Base-by-base conservation (phyloP, 2,797 vertebrate genomes). In the Propithecus deckenii region DNA sequence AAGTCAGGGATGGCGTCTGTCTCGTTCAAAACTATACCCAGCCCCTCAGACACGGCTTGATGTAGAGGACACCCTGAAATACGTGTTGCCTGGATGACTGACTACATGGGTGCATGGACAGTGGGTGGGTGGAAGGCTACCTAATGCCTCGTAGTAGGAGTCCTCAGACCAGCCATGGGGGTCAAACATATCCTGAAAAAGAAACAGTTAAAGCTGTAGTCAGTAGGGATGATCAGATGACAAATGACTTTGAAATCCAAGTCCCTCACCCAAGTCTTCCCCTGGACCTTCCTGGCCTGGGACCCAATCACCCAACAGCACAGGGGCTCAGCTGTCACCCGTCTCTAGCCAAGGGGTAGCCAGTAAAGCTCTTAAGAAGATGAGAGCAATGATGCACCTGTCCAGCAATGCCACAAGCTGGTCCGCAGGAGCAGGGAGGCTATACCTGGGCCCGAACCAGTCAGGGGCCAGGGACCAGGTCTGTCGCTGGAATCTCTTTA, bases 111-210 rank as follows among this genome's bases (percentile, higher is more conserved):
- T 98, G 9, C 50, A 35, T 15, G 52, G 52, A 22, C 1, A 18
- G 52, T 0, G 2, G 84, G 67, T 0, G 52, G n/a, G 13, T 0
- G 3, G 41, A 71, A 7, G 2, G 30, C 50, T 95, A 99, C 99
- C 99, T 85, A 99, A 98, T 11, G 99, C 98, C 97, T 99, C 99
- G 10, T 99, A 99, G 97, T 99, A 99, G 0, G 99, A 99, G 97
- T 99, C 99, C 84, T 99, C 99, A 90, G 99, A 99, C 99, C 99
- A 99, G 96, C 99, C 99, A 59, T 99, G 99, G 80, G 99, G 99
- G 98, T 99, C 99, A 96, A 99, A 99, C 99, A 99, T 99, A 55
- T 99, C 99, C 99, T 99, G 95, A 65, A 97, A 98, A 89, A 94
- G 59, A 96, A 61, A 95, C 48, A 35, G 22, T 41, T 30, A 95